Base-by-base conservation (phyloP, 2,888 invertebrate species). In the Synanthedon andrenaeformis region DNA sequence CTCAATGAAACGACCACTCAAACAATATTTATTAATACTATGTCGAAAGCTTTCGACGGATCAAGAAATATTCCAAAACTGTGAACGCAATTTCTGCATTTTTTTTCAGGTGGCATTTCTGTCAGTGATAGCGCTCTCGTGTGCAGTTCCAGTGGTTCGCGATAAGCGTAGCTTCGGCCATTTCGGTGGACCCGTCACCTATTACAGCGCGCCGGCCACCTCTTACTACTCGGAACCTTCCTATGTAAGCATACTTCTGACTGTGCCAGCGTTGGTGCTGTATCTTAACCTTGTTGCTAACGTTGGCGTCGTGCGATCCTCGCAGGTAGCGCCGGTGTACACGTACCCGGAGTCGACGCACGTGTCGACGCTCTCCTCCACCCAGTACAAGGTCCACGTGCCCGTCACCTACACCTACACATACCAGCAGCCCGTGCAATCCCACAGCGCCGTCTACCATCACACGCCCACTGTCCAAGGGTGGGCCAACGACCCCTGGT, bases 141-240 rank as follows among this genome's bases (percentile, higher is more conserved):
- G 56, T 53, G 56, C 60, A 52, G 42, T 42, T 3, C 11, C 62
- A n/a, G 41, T 52, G 11, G 41, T 49, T 10, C 66, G 67, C 12
- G 54, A 54, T 52, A 64, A 60, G 53, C 65, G 69, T 55, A 62
- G 64, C 57, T 62, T 52, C 55, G 58, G 56, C 13, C 55, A 58
- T 23, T 13, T 2, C 49, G 49, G 49, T 4, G 52, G 50, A 17
- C 23, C 23, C 6, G 6, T 14, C 14, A n/a, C n/a, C 1, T 45
- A 45, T 12, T 45, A 45, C 45, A 45, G 45, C 45, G 45, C 45
- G 14, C 45, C 45, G 12, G 45, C 8, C 12, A 5, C 45, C 13
- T 13, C 45, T 2, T 45, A 45, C 45, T 45, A 45, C 45, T 6
- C n/a, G 13, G 3, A n/a, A 45, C 45, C 45, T n/a, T 45, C 45